Percentiles rank a stretch among this genome's conserved stretches.
Evolutionary conservation across 2,113 vertebrate genomes (phyloP).

Genomic region (Chauna torquata): DNA sequence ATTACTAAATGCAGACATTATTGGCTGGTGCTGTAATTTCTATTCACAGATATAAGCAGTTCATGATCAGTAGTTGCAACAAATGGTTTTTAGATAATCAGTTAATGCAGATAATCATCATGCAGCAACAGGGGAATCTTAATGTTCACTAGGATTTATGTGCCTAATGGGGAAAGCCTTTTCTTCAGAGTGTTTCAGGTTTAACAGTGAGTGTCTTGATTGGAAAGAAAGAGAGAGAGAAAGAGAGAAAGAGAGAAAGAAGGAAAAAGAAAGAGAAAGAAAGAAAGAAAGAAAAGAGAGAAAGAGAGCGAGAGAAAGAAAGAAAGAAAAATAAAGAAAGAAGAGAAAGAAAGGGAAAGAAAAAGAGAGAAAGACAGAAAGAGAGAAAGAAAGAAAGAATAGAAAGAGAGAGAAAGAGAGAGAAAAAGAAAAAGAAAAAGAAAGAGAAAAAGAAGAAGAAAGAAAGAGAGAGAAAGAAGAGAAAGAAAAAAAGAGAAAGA

Average conservation of each 20-base stretch:
- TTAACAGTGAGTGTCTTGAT: background rate
- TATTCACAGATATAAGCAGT: background rate
- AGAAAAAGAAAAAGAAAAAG: background rate
- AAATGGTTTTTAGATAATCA: background rate
- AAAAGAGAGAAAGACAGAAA: background rate
- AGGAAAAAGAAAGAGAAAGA: too few relatives aligned
- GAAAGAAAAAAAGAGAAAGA: too few relatives aligned
- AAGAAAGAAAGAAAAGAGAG: background rate
- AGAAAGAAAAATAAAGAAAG: too few relatives aligned
- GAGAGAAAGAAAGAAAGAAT: background rate
- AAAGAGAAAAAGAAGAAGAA: background rate
- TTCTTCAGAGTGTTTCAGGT: background rate
- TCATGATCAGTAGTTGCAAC: background rate
- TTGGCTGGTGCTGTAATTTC: background rate
- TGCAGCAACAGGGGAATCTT: background rate
- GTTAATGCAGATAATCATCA: background rate
- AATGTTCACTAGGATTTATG: constrained; percentile 14
- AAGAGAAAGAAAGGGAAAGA: too few relatives aligned
- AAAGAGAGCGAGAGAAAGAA: too few relatives aligned
- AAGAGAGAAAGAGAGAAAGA: too few relatives aligned
- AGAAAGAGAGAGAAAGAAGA: background rate
- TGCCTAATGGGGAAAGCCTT: background rate
- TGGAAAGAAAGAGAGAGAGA: background rate
- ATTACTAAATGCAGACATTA: background rate
- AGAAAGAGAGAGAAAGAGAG: too few relatives aligned